Conservation (phyloP, 2,113 vertebrate genomes). For the Halichoerus grypus region DNA sequence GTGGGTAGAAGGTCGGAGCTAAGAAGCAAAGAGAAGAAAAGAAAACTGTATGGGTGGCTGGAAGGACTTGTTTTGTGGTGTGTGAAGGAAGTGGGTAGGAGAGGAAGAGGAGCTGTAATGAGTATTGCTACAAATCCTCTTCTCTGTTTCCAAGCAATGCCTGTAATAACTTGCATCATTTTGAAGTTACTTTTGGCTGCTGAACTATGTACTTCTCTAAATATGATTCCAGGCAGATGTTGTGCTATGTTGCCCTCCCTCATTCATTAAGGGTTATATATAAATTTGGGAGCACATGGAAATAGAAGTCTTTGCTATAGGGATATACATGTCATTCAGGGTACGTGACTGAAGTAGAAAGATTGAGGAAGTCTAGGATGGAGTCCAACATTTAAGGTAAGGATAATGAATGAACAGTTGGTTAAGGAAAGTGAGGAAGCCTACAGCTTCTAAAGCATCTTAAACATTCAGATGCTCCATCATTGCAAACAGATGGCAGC, state of each 20-base stretch:
- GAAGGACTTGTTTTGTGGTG: not conserved
- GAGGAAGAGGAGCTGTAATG: not conserved
- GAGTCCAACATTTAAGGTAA: not conserved
- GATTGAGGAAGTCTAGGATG: not conserved
- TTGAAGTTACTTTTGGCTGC: constrained; percentile 21
- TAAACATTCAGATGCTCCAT: not conserved
- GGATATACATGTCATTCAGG: not conserved
- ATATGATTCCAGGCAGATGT: not conserved
- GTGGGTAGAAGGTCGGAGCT: not conserved
- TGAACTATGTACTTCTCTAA: constrained; percentile 28
- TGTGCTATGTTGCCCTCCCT: not conserved
- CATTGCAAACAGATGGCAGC: not conserved
- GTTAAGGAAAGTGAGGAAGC: not conserved
- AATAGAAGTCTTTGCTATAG: not conserved
- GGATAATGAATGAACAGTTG: not conserved
- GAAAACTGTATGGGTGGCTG: not conserved
- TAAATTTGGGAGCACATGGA: not conserved
- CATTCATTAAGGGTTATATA: not conserved
- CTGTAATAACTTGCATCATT: not conserved
- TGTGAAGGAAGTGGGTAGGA: not conserved
- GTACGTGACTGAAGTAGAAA: not conserved
- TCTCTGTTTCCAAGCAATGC: not conserved
- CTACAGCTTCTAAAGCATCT: not conserved
- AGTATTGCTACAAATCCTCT: constrained; percentile 8
- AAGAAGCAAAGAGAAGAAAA: constrained; percentile 18